phyloP scores from a whole-genome alignment of 2,888 invertebrate species.

The Spisula solida region DNA sequence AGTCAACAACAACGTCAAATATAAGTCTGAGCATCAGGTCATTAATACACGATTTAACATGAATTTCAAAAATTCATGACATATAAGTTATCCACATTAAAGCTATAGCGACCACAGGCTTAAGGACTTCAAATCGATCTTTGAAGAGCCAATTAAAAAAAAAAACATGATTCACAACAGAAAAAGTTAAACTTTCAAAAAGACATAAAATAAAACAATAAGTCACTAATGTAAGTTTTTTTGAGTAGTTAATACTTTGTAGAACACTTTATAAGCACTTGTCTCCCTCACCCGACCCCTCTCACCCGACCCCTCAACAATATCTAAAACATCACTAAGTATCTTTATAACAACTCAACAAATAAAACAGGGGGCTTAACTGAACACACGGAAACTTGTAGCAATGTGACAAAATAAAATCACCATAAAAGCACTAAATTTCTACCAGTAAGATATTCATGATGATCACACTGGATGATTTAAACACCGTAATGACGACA shows the following conservation, averaged over 20 bases:
- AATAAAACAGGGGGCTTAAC: not conserved
- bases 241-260: constrained; percentile 25
- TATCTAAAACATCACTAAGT: not conserved
- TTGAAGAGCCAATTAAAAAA: constrained; percentile 13
- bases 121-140: not conserved
- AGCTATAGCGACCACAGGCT: constrained; percentile 21
- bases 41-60: constrained; percentile 1
- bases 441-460: not conserved
- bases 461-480: not conserved
- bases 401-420: constrained; percentile 24
- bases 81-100: constrained; percentile 6
- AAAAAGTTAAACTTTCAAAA: not conserved
- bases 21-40: not conserved
- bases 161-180: constrained; percentile 14
- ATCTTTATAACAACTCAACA: constrained; percentile 9
- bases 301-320: not conserved
- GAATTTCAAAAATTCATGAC: constrained; percentile 10
- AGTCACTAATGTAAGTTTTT: constrained; percentile 15
- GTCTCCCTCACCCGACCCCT: not conserved
- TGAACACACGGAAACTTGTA: constrained; percentile 25
- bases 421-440: constrained; percentile 43
- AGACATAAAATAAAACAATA: constrained; percentile 9
- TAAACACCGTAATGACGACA: too few species aligned
- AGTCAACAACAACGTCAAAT: not conserved
- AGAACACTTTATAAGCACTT: constrained; percentile 25